Evolutionary conservation across 1,140 invertebrate species (phyloP).

Genomic region (Heliconius hewitsoni): DNA sequence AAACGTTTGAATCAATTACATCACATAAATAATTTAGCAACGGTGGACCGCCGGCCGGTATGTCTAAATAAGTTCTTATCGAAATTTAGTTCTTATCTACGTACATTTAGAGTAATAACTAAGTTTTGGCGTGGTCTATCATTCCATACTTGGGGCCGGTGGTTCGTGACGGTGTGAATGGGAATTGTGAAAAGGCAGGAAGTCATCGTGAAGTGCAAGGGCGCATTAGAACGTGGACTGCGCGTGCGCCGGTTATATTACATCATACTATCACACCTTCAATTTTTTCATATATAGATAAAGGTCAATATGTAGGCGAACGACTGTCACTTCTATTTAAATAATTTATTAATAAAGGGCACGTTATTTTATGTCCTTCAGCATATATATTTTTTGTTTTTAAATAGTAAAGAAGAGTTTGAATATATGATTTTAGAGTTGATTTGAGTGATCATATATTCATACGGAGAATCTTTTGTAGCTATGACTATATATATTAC

Average conservation of each 20-base stretch:
- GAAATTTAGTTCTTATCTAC: not conserved
- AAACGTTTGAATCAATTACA: not conserved
- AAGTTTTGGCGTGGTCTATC: not conserved
- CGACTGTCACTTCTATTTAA: slow-evolving; percentile 4
- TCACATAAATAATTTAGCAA: not conserved
- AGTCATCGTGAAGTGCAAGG: slow-evolving; percentile 42
- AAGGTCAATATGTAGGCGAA: slow-evolving; percentile 15
- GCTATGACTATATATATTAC: no score
- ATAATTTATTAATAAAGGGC: not conserved
- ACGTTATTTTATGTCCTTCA: not conserved
- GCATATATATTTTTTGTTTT: not conserved
- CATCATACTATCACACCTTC: slow-evolving; percentile 15
- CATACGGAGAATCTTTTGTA: no score
- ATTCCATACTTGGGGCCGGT: not conserved
- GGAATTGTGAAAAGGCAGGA: slow-evolving; percentile 38
- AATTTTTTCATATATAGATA: not conserved
- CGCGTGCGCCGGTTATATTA: slow-evolving; percentile 25
- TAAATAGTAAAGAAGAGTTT: no score
- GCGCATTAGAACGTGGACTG: slow-evolving; percentile 32
- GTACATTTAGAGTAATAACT: not conserved
- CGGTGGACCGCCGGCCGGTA: not conserved
- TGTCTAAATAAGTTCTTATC: not conserved
- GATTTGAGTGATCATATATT: no score
- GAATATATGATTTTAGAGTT: no score
- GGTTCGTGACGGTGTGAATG: slow-evolving; percentile 41